Percentiles rank a stretch among this genome's conserved stretches.
Conservation (phyloP, 2,888 invertebrate species). For the Acrobeloides nanus region DNA sequence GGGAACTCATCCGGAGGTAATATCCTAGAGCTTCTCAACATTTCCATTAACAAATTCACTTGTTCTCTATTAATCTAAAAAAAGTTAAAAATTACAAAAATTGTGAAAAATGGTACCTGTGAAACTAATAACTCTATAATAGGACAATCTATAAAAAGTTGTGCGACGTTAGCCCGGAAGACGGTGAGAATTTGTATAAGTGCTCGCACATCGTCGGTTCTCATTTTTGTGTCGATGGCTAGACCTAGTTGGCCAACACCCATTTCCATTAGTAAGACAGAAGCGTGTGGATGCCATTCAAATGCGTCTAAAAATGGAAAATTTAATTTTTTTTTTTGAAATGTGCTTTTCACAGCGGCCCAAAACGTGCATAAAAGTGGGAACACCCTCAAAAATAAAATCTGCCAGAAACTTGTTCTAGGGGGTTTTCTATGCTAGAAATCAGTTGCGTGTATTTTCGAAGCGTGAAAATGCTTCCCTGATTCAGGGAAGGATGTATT, state of each 20-base stretch:
- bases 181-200: conserved; percentile 28
- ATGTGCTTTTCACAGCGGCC: too few species aligned
- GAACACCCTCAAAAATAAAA: too few species aligned
- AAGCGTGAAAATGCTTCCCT: too few species aligned
- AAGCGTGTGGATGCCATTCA: conserved; percentile 37
- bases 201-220: conserved; percentile 21
- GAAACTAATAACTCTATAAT: conserved; percentile 37
- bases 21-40: too few species aligned
- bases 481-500: too few species aligned
- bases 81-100: background rate
- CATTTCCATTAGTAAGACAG: conserved; percentile 33
- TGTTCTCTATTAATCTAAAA: conserved; percentile 37
- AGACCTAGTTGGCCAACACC: conserved; percentile 30
- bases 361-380: too few species aligned
- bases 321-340: too few species aligned
- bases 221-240: conserved; percentile 36
- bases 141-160: conserved; percentile 36
- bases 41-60: conserved; percentile 27
- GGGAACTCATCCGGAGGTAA: too few species aligned
- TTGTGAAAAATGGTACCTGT: conserved; percentile 19
- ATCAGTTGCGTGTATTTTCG: too few species aligned
- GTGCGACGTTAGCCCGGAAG: conserved; percentile 30
- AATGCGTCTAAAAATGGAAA: conserved; percentile 27
- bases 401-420: too few species aligned
- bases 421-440: too few species aligned